A percentile compares a stretch with the other conserved stretches of the same genome.
phyloP scores from a whole-genome alignment of 2,113 vertebrate genomes.

The Phrynocephalus versicolor region DNA sequence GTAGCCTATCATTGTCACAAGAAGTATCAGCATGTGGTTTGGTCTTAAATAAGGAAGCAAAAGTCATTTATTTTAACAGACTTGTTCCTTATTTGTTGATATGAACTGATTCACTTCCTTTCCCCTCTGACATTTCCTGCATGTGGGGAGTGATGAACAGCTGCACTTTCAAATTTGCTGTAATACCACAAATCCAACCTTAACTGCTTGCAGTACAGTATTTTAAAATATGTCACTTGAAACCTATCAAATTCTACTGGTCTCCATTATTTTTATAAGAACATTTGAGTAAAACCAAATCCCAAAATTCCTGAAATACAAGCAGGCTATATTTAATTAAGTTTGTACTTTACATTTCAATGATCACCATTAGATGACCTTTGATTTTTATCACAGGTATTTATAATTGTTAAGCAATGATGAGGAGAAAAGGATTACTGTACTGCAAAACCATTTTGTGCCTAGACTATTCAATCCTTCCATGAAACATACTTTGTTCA shows the following conservation, averaged over 20 bases:
- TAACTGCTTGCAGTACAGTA: background rate
- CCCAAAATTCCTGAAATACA: background rate
- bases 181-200: background rate
- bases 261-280: conserved; percentile 37
- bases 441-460: conserved; percentile 58
- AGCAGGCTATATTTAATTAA: conserved; percentile 38
- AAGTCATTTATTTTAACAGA: no score
- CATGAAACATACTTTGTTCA: conserved; percentile 53
- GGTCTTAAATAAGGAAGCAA: no score
- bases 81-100: no score
- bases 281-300: conserved; percentile 23
- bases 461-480: conserved; percentile 60
- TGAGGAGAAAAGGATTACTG: conserved; percentile 46
- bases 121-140: no score
- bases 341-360: conserved; percentile 63
- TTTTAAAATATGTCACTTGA: background rate
- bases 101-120: no score
- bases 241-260: background rate
- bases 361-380: conserved; percentile 70
- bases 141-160: no score
- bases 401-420: conserved; percentile 71
- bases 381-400: conserved; percentile 64
- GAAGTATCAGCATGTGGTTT: no score
- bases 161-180: no score
- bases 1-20: no score